Percentiles rank a stretch among this genome's conserved stretches.
These are phyloP conservation scores for Ennomos quercinarius DNA, from an alignment of 2,888 invertebrate species.

Conservation along the genomic window DNA sequence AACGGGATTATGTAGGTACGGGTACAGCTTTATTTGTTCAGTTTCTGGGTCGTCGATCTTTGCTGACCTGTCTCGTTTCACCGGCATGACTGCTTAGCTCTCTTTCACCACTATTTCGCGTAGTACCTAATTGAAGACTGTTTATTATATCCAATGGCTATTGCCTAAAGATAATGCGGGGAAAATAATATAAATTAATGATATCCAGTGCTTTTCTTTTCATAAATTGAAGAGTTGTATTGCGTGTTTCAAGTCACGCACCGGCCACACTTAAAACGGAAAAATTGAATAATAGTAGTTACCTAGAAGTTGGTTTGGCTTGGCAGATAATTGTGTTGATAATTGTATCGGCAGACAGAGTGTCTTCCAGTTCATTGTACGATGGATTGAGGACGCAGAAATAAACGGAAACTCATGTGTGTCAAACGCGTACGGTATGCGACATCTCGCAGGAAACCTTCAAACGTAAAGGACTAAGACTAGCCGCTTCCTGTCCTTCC, in stretches of 20 bases:
- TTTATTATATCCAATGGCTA: not conserved
- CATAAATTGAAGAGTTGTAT: conserved; percentile 5
- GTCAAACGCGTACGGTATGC: conserved; percentile 49
- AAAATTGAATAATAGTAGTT: conserved; percentile 10
- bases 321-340: conserved; percentile 25
- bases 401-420: conserved; percentile 65
- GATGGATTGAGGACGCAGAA: conserved; percentile 54
- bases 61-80: conserved; percentile 65
- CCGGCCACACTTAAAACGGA: not conserved
- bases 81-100: conserved; percentile 42
- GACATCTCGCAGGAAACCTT: conserved; percentile 35
- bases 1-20: conserved; percentile 52
- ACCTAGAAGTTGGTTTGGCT: not conserved
- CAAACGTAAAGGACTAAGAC: conserved; percentile 36
- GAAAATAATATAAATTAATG: conserved; percentile 2
- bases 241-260: conserved; percentile 1
- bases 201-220: not conserved
- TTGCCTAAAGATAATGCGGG: not conserved
- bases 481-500: not conserved
- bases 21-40: conserved; percentile 52
- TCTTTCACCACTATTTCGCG: conserved; percentile 39
- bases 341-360: conserved; percentile 58
- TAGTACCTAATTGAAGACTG: conserved; percentile 23
- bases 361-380: conserved; percentile 71
- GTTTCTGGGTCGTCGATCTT: conserved; percentile 77